phyloP scores from a whole-genome alignment of 2,113 vertebrate genomes.

The Phoxinus phoxinus region DNA sequence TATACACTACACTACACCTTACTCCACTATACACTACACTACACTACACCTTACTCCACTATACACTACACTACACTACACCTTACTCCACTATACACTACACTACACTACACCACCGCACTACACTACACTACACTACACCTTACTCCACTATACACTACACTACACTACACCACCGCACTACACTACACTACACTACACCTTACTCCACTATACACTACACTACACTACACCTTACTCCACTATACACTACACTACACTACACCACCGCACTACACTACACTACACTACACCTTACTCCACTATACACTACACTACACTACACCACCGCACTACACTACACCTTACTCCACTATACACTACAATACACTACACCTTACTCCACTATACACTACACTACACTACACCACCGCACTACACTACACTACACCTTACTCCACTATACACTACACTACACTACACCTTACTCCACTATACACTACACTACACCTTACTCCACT shows the following conservation, averaged over 20 bases:
- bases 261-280: neutral
- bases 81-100: neutral
- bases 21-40: neutral
- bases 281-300: accelerated
- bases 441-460: neutral
- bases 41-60: neutral
- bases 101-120: neutral
- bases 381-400: neutral
- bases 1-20: too few species aligned
- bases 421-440: neutral
- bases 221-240: neutral
- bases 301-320: neutral
- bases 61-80: neutral
- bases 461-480: too few species aligned
- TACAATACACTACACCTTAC: too few species aligned
- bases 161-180: neutral
- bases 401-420: neutral
- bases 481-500: neutral
- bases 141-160: neutral
- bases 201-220: neutral
- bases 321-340: neutral
- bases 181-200: neutral
- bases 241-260: neutral
- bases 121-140: neutral
- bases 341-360: neutral